Evolutionary conservation across 2,113 vertebrate genomes (phyloP).

Genomic region (Cricetomys ansorgei): DNA sequence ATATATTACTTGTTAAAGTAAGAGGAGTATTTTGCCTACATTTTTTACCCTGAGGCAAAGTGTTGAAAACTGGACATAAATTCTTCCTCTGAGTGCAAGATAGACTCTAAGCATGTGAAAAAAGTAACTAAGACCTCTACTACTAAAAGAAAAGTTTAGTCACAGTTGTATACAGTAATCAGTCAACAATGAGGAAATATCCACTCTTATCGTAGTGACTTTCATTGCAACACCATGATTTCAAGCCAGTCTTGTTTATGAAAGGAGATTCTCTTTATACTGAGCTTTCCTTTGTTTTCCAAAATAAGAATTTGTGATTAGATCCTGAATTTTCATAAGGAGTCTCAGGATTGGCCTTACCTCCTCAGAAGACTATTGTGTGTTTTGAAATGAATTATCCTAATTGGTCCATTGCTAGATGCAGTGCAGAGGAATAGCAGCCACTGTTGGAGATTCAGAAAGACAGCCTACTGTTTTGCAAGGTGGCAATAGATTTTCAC

Average conservation of each 20-base stretch:
- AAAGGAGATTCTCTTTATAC: not conserved
- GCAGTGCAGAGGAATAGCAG: too few relatives aligned
- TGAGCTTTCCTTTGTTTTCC: not conserved
- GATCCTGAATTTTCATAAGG: not conserved
- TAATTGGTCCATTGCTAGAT: not conserved
- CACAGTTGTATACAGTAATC: not conserved
- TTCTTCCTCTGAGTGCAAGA: conserved; percentile 78
- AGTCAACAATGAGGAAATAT: not conserved
- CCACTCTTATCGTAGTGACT: not conserved
- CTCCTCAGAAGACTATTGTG: not conserved
- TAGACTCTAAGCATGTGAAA: not conserved
- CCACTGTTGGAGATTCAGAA: too few relatives aligned
- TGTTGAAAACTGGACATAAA: conserved; percentile 85
- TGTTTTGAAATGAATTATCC: not conserved
- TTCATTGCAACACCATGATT: not conserved
- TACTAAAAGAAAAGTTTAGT: not conserved
- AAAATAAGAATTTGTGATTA: not conserved
- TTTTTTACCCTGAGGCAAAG: conserved; percentile 77
- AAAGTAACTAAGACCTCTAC: not conserved
- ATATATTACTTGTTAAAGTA: conserved; percentile 77
- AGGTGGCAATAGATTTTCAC: too few relatives aligned
- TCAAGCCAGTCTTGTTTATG: not conserved
- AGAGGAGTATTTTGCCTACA: conserved; percentile 73
- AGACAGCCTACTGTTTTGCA: too few relatives aligned
- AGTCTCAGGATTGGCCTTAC: not conserved